Base-by-base conservation (phyloP, 2,888 invertebrate species). In the Terebella lapidaria region DNA sequence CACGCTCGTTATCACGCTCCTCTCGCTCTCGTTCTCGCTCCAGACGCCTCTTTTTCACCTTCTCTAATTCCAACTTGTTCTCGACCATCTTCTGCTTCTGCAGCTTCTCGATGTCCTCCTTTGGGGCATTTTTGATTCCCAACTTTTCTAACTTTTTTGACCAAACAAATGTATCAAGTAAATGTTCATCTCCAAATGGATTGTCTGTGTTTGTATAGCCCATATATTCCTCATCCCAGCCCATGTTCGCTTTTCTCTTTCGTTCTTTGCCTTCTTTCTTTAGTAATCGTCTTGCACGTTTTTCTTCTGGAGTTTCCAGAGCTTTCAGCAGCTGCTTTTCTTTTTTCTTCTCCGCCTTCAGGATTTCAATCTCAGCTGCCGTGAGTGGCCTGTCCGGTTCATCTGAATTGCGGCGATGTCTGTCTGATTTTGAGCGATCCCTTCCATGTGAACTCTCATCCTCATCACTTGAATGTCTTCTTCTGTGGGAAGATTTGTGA, bases 131-230 rank as follows among this genome's bases (percentile, higher is more conserved):
- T 54, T 87, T 86, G 1, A 93, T 83, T 0, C 97, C 99, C 75
- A 96, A 94, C 72, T 93, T 92, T 60, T 94, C 90, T 54, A 96
- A 83, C 79, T 99, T 99, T 81, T 97, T 97, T 25, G 85, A 85
- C 99, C 99, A 99, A n/a, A 56, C 56, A 81, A 99, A 99, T 0
- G 94, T 91, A 30, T 95, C 89, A 3, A 95, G 86, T 45, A 99
- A 85, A 72, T 94, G 93, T 0, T 92, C 91, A 84, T 99, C 99
- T 0, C 97, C 97, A 80, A 97, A 99, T 0, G 99, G 99, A 83
- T 99, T 99, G 81, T 99, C 96, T 56, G 91, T 90, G 80, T 99
- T 95, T 0, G 97, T 96, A 76, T 97, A 99, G 74, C 94, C 93
- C 80, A 94, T 86, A 77, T 94, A 94, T 79, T 96, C 95, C 67